Percentiles rank a stretch among this genome's conserved stretches.
Evolutionary conservation across 2,888 invertebrate genomes (phyloP).

Genomic region (Rosalia funebris): DNA sequence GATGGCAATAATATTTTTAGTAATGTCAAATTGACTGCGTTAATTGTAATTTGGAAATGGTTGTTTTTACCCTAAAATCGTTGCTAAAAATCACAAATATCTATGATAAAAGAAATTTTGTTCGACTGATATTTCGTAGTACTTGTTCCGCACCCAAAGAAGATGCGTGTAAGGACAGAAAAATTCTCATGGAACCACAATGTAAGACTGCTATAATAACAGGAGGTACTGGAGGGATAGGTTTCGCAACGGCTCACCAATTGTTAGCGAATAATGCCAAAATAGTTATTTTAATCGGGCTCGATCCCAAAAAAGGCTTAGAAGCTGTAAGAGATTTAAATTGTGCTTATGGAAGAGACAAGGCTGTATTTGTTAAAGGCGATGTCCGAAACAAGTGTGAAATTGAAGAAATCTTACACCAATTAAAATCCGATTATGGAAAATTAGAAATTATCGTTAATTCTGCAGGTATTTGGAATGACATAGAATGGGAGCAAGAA

Average conservation of each 20-base stretch:
- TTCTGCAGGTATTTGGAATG: conserved; percentile 56
- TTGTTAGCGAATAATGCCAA: conserved; percentile 63
- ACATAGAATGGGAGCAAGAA: conserved; percentile 57
- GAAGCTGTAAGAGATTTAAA: conserved; percentile 55
- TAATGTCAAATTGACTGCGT: not conserved
- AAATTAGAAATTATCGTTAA: conserved; percentile 53
- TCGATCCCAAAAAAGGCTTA: conserved; percentile 53
- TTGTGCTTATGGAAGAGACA: conserved; percentile 54
- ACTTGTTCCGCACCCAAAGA: not conserved
- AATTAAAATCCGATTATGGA: conserved; percentile 29
- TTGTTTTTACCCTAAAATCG: not conserved
- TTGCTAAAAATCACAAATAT: not conserved
- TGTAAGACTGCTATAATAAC: conserved; percentile 64
- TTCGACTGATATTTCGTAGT: not conserved
- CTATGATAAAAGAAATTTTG: not conserved
- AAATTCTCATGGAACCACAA: conserved; percentile 23
- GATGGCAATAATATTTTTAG: no score
- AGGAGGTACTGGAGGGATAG: conserved; percentile 64
- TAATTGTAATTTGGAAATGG: not conserved
- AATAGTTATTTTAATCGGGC: conserved; percentile 55
- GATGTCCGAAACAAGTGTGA: conserved; percentile 56
- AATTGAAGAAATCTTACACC: conserved; percentile 49
- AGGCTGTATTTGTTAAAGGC: conserved; percentile 55
- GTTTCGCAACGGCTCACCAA: conserved; percentile 63
- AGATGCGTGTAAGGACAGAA: conserved; percentile 13